Evolutionary conservation across 1,140 invertebrate genomes (phyloP).

Genomic region (Pseudomyrmex cubaensis): DNA sequence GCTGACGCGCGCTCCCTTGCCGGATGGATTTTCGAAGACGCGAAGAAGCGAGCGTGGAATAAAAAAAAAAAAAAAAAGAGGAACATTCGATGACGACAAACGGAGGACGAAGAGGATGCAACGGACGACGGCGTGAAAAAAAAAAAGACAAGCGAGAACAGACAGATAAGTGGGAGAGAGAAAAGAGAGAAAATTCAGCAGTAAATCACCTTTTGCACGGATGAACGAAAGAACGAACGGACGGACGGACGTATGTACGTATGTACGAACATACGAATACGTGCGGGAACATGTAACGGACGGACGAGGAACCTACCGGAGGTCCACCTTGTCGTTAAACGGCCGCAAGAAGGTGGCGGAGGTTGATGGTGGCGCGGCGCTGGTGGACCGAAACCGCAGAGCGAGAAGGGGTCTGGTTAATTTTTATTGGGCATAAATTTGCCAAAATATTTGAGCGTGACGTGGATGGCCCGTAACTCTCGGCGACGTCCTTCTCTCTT

Average conservation of each 20-base stretch:
- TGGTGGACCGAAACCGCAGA: conserved; percentile 67
- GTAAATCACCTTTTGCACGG: conserved; percentile 79
- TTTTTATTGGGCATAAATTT: conserved; percentile 84
- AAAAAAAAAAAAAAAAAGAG: conserved; percentile 39
- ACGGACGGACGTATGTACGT: conserved; percentile 53
- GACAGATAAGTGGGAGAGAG: conserved; percentile 21
- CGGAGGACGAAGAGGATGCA: background rate
- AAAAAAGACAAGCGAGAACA: conserved; percentile 17
- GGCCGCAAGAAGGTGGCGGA: conserved; percentile 63
- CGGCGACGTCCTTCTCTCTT: conserved; percentile 59
- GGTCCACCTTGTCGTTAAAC: conserved; percentile 80
- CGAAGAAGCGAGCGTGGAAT: conserved; percentile 48
- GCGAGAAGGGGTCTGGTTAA: conserved; percentile 80
- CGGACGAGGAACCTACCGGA: conserved; percentile 60
- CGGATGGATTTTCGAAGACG: conserved; percentile 47
- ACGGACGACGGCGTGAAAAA: conserved; percentile 1
- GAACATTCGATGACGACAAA: conserved; percentile 25
- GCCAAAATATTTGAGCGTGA: conserved; percentile 82
- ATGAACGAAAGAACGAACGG: conserved; percentile 52
- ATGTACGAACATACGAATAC: conserved; percentile 53
- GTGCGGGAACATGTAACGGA: conserved; percentile 54
- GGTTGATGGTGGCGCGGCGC: conserved; percentile 60
- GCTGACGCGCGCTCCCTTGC: conserved; percentile 52
- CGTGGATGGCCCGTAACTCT: conserved; percentile 81
- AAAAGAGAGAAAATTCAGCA: conserved; percentile 74